Conservation (phyloP, 2,888 invertebrate genomes). For the Melangyna quadrimaculata region DNA sequence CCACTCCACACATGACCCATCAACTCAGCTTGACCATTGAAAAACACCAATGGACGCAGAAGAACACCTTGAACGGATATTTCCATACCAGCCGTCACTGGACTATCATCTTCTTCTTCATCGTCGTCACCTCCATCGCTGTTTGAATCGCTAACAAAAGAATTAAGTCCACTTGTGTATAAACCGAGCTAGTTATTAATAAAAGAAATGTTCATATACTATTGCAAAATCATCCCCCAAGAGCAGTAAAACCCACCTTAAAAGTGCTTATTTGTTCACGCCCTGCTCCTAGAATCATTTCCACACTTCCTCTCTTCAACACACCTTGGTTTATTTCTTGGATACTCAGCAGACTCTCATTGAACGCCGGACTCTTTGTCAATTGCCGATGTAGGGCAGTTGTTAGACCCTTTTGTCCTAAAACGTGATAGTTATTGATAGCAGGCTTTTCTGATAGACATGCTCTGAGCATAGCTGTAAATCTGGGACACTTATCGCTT, state of each 20-base stretch:
- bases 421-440: constrained; percentile 86
- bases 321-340: constrained; percentile 90
- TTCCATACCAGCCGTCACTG: constrained; percentile 91
- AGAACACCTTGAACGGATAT: constrained; percentile 88
- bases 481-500: constrained; percentile 82
- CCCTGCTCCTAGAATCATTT: constrained; percentile 85
- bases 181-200: constrained; percentile 84
- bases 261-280: constrained; percentile 84
- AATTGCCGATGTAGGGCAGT: constrained; percentile 87
- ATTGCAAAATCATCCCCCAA: not conserved
- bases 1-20: constrained; percentile 95
- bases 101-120: constrained; percentile 82
- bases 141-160: constrained; percentile 82
- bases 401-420: constrained; percentile 87
- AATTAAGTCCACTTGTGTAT: constrained; percentile 88
- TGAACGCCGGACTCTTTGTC: constrained; percentile 83
- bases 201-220: not conserved
- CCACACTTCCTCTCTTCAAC: constrained; percentile 89
- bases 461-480: constrained; percentile 80
- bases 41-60: constrained; percentile 90
- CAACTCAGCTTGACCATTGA: constrained; percentile 89
- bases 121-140: constrained; percentile 79
- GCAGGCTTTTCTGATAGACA: constrained; percentile 80
- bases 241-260: constrained; percentile 82
- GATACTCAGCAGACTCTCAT: constrained; percentile 86